Percentiles rank a stretch among this genome's conserved stretches.
Evolutionary conservation across 2,113 vertebrate species (phyloP).

Genomic region (Rhegmatorhina hoffmannsi): DNA sequence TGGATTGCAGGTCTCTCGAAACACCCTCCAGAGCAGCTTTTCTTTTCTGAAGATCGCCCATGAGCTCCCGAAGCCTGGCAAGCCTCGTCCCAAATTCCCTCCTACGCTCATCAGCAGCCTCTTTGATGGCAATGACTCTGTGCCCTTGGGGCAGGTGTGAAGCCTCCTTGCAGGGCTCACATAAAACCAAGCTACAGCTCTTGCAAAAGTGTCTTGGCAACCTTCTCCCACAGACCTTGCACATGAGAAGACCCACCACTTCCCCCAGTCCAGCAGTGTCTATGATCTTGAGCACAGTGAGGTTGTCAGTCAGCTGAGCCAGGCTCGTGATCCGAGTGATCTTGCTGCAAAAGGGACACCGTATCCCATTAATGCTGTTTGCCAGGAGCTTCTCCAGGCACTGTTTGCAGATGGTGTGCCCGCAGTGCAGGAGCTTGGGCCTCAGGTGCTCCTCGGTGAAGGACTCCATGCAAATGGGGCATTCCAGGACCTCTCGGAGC

Average conservation of each 20-base stretch:
- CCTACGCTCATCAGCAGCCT: slow-evolving; percentile 88
- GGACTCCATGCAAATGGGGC: slow-evolving; percentile 95
- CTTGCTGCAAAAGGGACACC: slow-evolving; percentile 97
- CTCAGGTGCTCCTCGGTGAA: slow-evolving; percentile 91
- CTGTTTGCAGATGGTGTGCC: slow-evolving; percentile 93
- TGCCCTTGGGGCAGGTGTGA: slow-evolving; percentile 84
- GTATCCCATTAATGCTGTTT: slow-evolving; percentile 93
- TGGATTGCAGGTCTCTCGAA: slow-evolving; percentile 82
- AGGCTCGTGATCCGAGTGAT: slow-evolving; percentile 91
- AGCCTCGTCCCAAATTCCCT: slow-evolving; percentile 84
- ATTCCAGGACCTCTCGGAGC: slow-evolving; percentile 93
- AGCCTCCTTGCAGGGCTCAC: slow-evolving; percentile 85
- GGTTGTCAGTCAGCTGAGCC: slow-evolving; percentile 91
- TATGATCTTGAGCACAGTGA: slow-evolving; percentile 94
- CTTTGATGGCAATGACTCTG: slow-evolving; percentile 81
- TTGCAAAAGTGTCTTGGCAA: slow-evolving; percentile 91
- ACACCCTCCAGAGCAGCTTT: slow-evolving; percentile 86
- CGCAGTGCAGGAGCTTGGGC: slow-evolving; percentile 94
- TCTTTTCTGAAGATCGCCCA: slow-evolving; percentile 88
- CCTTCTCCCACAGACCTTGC: slow-evolving; percentile 86
- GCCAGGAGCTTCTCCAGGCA: slow-evolving; percentile 95
- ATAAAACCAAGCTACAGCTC: slow-evolving; percentile 84
- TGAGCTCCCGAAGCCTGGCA: slow-evolving; percentile 82
- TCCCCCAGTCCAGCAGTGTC: slow-evolving; percentile 86
- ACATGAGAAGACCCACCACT: slow-evolving; percentile 87